phyloP scores from a whole-genome alignment of 2,113 vertebrate species.

The Rhagologus leucostigma region DNA sequence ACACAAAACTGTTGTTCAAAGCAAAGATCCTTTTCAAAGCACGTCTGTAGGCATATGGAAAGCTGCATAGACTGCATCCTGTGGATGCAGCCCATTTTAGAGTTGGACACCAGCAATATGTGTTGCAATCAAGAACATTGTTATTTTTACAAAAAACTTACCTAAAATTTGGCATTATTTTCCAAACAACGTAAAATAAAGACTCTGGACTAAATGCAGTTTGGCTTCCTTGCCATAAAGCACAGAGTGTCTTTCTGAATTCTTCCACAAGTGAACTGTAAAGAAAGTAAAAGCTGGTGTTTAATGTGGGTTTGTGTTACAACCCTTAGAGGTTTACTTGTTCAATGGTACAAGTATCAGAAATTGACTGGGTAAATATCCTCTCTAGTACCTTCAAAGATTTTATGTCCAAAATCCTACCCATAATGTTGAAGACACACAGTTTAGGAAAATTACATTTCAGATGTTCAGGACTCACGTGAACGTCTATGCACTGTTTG shows the following conservation, averaged over 20 bases:
- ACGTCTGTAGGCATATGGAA: not conserved
- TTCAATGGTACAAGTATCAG: not conserved
- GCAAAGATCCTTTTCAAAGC: not conserved
- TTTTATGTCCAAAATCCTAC: not conserved
- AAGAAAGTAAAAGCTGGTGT: not conserved
- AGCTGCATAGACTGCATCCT: not conserved
- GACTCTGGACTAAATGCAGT: constrained; percentile 96
- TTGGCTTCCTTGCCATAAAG: constrained; percentile 95
- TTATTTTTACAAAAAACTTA: constrained; percentile 53
- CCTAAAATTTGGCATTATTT: constrained; percentile 99
- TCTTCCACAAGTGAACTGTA: constrained; percentile 94
- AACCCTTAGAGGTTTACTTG: not conserved
- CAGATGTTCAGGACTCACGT: not conserved
- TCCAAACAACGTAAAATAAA: constrained; percentile 97
- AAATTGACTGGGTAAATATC: not conserved
- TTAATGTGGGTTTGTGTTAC: not conserved
- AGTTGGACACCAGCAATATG: not conserved
- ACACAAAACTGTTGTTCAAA: not conserved
- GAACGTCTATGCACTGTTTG: not conserved
- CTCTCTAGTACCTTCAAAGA: not conserved
- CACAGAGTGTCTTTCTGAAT: constrained; percentile 96
- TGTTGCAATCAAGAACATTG: not conserved
- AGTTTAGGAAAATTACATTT: not conserved
- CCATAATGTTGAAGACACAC: not conserved
- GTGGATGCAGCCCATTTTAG: not conserved